phyloP scores from a whole-genome alignment of 2,888 invertebrate species.

The Crocallis elinguaria region DNA sequence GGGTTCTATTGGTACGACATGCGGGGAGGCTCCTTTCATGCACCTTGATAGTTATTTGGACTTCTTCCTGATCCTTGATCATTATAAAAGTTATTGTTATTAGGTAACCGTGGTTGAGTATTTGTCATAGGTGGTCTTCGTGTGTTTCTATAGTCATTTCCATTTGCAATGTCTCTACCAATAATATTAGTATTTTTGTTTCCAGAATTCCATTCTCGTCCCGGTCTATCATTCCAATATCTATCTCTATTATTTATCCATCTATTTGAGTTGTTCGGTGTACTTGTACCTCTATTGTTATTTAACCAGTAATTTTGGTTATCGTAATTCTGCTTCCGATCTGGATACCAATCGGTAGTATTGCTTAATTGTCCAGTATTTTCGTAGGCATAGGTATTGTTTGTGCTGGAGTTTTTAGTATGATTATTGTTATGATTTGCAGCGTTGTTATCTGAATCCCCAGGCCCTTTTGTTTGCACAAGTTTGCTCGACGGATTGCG shows the following conservation, averaged over 20 bases:
- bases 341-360: slow-evolving; percentile 8
- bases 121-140: slow-evolving; percentile 2
- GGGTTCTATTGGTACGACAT: too few species aligned
- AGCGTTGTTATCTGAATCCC: not conserved
- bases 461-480: not conserved
- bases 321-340: slow-evolving; percentile 6
- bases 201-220: slow-evolving; percentile 21
- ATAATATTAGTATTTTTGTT: slow-evolving; percentile 16
- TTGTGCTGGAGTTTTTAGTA: not conserved
- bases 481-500: not conserved
- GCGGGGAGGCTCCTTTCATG: too few species aligned
- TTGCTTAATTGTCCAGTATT: not conserved
- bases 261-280: not conserved
- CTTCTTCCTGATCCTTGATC: slow-evolving; percentile 11
- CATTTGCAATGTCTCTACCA: not conserved
- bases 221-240: slow-evolving; percentile 31
- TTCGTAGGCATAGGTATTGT: not conserved
- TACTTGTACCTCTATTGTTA: slow-evolving; percentile 1
- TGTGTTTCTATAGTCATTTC: not conserved
- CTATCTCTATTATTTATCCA: slow-evolving; percentile 9
- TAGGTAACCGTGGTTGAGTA: not conserved
- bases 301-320: slow-evolving; percentile 7
- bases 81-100: slow-evolving; percentile 11
- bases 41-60: slow-evolving; percentile 6
- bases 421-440: not conserved